Percentiles rank a stretch among this genome's conserved stretches.
Evolutionary conservation across 2,888 invertebrate species (phyloP).

Genomic region (Lamproptera curius): DNA sequence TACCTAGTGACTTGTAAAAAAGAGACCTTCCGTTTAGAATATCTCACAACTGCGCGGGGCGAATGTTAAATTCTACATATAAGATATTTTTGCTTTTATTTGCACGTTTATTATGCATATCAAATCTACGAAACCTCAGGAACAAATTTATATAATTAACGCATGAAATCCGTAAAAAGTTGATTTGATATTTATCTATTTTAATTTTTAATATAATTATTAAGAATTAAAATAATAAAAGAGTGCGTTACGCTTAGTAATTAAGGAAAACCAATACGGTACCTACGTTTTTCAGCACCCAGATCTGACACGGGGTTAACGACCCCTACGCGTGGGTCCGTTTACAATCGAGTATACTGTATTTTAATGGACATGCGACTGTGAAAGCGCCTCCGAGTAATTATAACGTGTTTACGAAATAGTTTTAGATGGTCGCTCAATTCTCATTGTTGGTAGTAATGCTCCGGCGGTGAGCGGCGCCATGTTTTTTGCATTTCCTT

Average conservation of each 20-base stretch:
- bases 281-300: conserved; percentile 11
- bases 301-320: conserved; percentile 14
- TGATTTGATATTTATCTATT: too few relatives aligned
- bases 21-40: too few relatives aligned
- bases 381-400: conserved; percentile 16
- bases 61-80: too few relatives aligned
- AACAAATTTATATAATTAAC: too few relatives aligned
- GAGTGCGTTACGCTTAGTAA: not conserved
- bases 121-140: too few relatives aligned
- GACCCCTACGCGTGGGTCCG: conserved; percentile 21
- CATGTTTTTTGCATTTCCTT: conserved; percentile 1
- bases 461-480: not conserved
- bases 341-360: conserved; percentile 16
- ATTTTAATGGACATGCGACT: conserved; percentile 20
- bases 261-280: not conserved
- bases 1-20: too few relatives aligned
- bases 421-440: conserved; percentile 14
- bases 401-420: conserved; percentile 19
- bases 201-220: not conserved
- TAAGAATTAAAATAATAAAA: not conserved
- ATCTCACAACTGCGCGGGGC: too few relatives aligned
- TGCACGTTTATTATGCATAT: too few relatives aligned
- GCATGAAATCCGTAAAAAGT: too few relatives aligned
- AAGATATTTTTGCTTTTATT: too few relatives aligned
- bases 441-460: conserved; percentile 20